Evolutionary conservation across 2,888 invertebrate genomes (phyloP).

Genomic region (Steromphala cineraria): DNA sequence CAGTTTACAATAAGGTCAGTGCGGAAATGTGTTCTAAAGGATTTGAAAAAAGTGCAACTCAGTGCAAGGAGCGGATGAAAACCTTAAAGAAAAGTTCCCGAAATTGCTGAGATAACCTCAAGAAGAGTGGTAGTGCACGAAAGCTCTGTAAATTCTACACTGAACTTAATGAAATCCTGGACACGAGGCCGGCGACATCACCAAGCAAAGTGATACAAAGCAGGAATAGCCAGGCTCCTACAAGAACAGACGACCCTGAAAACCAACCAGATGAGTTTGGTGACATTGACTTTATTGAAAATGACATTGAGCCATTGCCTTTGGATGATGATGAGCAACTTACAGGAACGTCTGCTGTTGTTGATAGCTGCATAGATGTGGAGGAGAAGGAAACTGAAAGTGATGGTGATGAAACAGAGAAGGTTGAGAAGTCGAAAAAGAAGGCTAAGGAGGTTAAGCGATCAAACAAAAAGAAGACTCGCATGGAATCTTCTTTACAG

Average conservation of each 20-base stretch:
- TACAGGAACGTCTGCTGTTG: not conserved
- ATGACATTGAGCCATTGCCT: not conserved
- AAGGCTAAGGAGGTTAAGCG: too few relatives aligned
- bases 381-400: not conserved
- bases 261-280: not conserved
- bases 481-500: not conserved
- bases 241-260: not conserved
- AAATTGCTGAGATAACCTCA: too few relatives aligned
- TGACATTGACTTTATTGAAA: not conserved
- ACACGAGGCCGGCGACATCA: not conserved
- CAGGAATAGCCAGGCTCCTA: not conserved
- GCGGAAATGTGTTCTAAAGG: too few relatives aligned
- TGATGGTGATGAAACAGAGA: not conserved
- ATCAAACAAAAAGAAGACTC: not conserved
- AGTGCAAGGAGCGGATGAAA: too few relatives aligned
- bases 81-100: too few relatives aligned
- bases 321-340: not conserved
- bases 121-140: too few relatives aligned
- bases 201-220: not conserved
- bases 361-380: not conserved
- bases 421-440: not conserved
- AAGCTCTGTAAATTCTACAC: too few relatives aligned
- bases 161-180: not conserved
- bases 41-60: too few relatives aligned
- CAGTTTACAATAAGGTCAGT: too few relatives aligned